Conservation (phyloP, 2,888 invertebrate genomes). For the Furcula furcula region DNA sequence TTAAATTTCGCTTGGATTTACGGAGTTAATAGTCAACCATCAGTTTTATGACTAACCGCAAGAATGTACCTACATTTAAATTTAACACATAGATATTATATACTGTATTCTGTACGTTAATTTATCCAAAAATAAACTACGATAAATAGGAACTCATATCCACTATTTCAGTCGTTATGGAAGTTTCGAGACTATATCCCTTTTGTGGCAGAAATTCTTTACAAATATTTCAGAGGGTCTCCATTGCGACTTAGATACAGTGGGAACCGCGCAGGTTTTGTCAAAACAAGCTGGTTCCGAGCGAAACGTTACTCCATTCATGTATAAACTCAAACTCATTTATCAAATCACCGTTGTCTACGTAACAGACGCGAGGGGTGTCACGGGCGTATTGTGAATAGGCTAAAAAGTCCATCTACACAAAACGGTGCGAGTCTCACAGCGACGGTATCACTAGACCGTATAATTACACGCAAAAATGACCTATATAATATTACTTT, state of each 20-base stretch:
- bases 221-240: slow-evolving; percentile 37
- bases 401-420: slow-evolving; percentile 66
- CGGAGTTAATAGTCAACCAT: too few relatives aligned
- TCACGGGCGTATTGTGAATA: slow-evolving; percentile 64
- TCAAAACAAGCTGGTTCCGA: slow-evolving; percentile 50
- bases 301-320: slow-evolving; percentile 58
- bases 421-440: slow-evolving; percentile 42
- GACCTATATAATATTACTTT: too few relatives aligned
- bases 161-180: slow-evolving; percentile 26
- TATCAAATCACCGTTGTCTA: slow-evolving; percentile 74
- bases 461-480: slow-evolving; percentile 46
- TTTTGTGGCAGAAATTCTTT: slow-evolving; percentile 32
- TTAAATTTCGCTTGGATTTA: too few relatives aligned
- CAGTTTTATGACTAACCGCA: too few relatives aligned
- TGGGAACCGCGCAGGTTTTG: slow-evolving; percentile 48
- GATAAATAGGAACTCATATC: too few relatives aligned
- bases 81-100: too few relatives aligned
- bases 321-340: slow-evolving; percentile 65
- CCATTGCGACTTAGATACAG: slow-evolving; percentile 38
- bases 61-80: too few relatives aligned
- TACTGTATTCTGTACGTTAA: too few relatives aligned
- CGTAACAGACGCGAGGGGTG: slow-evolving; percentile 59
- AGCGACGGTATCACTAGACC: slow-evolving; percentile 35
- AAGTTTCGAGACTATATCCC: slow-evolving; percentile 20
- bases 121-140: too few relatives aligned